phyloP scores from a whole-genome alignment of 2,797 vertebrate genomes.

The Chromobotia macracanthus region DNA sequence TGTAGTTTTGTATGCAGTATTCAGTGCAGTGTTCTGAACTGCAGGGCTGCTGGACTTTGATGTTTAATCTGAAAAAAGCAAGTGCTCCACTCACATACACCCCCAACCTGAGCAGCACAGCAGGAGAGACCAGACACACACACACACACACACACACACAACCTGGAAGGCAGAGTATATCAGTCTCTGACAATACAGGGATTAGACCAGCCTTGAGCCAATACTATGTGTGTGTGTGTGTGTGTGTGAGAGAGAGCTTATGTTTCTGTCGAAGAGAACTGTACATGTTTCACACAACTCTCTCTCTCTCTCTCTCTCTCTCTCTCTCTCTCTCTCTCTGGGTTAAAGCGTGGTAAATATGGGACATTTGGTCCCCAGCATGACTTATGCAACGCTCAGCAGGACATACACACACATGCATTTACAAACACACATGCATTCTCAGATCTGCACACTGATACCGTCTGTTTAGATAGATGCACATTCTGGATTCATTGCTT shows the following conservation, averaged over 20 bases:
- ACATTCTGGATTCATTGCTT: neutral
- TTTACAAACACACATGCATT: slow-evolving; percentile 28
- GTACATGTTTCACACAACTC: slow-evolving; percentile 28
- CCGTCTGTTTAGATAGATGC: neutral
- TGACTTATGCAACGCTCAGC: slow-evolving; percentile 69
- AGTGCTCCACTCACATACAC: slow-evolving; percentile 49
- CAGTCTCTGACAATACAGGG: slow-evolving; percentile 54
- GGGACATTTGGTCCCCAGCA: slow-evolving; percentile 72
- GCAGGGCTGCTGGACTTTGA: slow-evolving; percentile 51
- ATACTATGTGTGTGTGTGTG: slow-evolving; percentile 27
- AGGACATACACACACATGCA: slow-evolving; percentile 22
- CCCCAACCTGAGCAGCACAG: slow-evolving; percentile 39
- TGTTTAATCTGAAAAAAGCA: slow-evolving; percentile 63
- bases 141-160: slow-evolving; percentile 29
- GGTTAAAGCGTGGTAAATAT: slow-evolving; percentile 69
- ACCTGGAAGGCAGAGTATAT: slow-evolving; percentile 49
- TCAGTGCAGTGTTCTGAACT: neutral
- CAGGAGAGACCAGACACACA: neutral
- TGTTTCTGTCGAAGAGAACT: slow-evolving; percentile 30
- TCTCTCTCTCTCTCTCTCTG: slow-evolving; percentile 49
- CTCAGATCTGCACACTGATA: neutral
- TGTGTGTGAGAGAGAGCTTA: slow-evolving; percentile 8
- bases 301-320: slow-evolving; percentile 40
- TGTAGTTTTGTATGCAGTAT: neutral
- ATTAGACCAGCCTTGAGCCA: slow-evolving; percentile 47